phyloP scores from a whole-genome alignment of 2,113 vertebrate species.

The Nematolebias whitei region DNA sequence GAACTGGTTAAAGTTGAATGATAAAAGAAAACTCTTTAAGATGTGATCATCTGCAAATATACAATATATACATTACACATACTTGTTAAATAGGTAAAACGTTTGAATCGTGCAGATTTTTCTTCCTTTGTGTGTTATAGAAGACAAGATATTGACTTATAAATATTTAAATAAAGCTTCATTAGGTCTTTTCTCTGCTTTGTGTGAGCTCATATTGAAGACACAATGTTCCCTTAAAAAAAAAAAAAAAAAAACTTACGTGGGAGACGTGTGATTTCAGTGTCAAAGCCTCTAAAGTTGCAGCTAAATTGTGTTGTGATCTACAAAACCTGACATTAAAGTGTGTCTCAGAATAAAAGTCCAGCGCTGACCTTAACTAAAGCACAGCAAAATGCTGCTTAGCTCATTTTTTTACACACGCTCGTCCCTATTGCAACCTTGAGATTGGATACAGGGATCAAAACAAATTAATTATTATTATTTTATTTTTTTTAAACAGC shows the following conservation, averaged over 20 bases:
- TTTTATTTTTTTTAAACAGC: neutral
- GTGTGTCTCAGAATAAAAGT: conserved; percentile 44
- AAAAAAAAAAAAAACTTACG: too few species aligned
- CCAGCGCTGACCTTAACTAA: conserved; percentile 50
- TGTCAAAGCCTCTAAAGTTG: conserved; percentile 30
- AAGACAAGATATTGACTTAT: conserved; percentile 3
- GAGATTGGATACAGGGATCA: conserved; percentile 52
- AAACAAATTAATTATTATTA: conserved; percentile 30
- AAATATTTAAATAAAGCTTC: conserved; percentile 5
- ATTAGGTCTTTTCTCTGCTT: conserved; percentile 12
- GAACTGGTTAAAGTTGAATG: too few species aligned
- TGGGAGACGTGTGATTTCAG: conserved; percentile 24
- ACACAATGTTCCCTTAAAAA: conserved; percentile 20
- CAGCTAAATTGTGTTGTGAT: conserved; percentile 37
- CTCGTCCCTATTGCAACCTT: conserved; percentile 56
- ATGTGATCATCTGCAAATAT: too few species aligned
- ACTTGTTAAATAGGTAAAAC: too few species aligned
- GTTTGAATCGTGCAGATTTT: neutral
- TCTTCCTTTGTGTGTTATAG: neutral
- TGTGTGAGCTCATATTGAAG: conserved; percentile 16
- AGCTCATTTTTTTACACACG: conserved; percentile 59
- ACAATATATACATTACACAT: too few species aligned
- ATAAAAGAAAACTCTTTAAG: too few species aligned
- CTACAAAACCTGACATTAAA: conserved; percentile 16
- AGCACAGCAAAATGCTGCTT: conserved; percentile 45